A percentile compares a stretch with the other conserved stretches of the same genome.
These are phyloP conservation scores for Eospalax fontanierii DNA, from an alignment of 2,797 vertebrate genomes.

Conservation along the genomic window DNA sequence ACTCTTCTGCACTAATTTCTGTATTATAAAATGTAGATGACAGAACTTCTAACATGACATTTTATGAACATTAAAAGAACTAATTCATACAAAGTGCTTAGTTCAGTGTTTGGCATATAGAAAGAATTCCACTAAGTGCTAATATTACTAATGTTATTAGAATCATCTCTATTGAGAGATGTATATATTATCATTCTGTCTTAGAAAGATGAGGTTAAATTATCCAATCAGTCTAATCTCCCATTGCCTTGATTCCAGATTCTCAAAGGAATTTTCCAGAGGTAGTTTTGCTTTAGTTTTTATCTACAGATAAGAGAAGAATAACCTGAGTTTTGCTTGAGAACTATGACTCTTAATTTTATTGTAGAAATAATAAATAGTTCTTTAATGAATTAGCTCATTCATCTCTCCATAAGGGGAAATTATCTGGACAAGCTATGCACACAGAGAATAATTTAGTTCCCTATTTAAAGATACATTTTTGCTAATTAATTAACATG, in stretches of 20 bases:
- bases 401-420: not conserved
- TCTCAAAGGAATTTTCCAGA: conserved; percentile 35
- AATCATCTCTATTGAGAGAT: not conserved
- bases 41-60: conserved; percentile 21
- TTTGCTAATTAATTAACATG: conserved; percentile 7
- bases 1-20: not conserved
- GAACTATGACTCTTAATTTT: not conserved
- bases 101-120: not conserved
- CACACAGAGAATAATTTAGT: not conserved
- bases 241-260: conserved; percentile 32
- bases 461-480: not conserved
- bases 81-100: conserved; percentile 20
- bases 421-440: not conserved
- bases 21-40: conserved; percentile 51
- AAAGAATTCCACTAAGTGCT: not conserved
- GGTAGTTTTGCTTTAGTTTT: conserved; percentile 36
- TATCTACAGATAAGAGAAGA: not conserved
- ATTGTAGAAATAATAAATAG: conserved; percentile 31
- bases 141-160: conserved; percentile 14
- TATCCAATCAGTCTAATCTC: not conserved
- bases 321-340: not conserved
- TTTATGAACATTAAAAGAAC: conserved; percentile 57
- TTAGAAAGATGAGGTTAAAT: conserved; percentile 34
- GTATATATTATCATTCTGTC: not conserved
- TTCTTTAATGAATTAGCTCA: not conserved